These are phyloP conservation scores for Virgularia gustaviana DNA, from an alignment of 92 coral and sea anemone species.

Conservation along the genomic window DNA sequence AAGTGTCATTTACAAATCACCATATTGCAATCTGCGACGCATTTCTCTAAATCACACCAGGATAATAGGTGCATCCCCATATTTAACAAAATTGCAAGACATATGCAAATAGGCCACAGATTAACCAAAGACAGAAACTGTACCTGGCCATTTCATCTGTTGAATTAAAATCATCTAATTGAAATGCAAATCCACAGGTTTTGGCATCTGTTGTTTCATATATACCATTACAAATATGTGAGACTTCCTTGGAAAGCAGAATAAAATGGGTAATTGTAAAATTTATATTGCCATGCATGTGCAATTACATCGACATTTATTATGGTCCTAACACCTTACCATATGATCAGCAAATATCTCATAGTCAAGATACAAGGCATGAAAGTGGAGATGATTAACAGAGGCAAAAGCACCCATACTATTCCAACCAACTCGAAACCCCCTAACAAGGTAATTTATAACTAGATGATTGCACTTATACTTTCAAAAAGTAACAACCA, in stretches of 20 bases:
- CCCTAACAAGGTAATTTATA: conserved; percentile 42
- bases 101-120: too few relatives aligned
- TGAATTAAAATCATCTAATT: conserved; percentile 42
- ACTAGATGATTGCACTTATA: too few relatives aligned
- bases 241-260: conserved; percentile 28
- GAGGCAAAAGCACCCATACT: conserved; percentile 62
- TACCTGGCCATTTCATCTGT: conserved; percentile 46
- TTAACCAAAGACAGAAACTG: too few relatives aligned
- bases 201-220: conserved; percentile 43
- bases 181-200: conserved; percentile 61
- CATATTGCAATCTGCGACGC: too few relatives aligned
- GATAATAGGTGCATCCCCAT: background rate
- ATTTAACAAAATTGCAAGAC: background rate
- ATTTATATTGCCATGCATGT: background rate
- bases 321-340: conserved; percentile 13
- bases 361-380: conserved; percentile 51
- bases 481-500: too few relatives aligned
- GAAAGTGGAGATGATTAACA: conserved; percentile 63
- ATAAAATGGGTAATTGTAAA: background rate
- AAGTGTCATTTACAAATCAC: too few relatives aligned
- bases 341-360: conserved; percentile 41
- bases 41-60: background rate
- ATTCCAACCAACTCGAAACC: conserved; percentile 56
- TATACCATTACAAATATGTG: conserved; percentile 20
- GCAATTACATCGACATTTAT: background rate